phyloP scores from a whole-genome alignment of 2,113 vertebrate genomes.

The Bubo scandiacus region DNA sequence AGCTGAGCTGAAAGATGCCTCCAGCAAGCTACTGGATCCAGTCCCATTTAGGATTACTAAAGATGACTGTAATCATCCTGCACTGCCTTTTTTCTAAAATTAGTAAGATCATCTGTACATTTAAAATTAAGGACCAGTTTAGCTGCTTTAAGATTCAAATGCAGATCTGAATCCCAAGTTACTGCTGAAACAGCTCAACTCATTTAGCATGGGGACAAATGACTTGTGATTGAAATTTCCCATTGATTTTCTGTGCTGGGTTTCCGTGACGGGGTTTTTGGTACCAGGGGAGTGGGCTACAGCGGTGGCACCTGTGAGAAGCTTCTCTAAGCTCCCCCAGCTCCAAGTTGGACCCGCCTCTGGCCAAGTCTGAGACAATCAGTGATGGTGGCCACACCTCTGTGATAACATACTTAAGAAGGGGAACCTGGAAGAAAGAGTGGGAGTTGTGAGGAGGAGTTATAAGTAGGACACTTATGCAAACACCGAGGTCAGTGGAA shows the following conservation, averaged over 20 bases:
- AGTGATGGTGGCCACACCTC: too few relatives aligned
- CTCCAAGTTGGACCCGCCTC: too few relatives aligned
- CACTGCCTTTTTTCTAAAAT: background rate
- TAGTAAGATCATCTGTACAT: background rate
- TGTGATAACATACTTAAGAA: too few relatives aligned
- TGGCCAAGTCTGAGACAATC: too few relatives aligned
- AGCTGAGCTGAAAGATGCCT: background rate
- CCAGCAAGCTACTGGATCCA: background rate
- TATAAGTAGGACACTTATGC: too few relatives aligned
- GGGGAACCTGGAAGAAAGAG: too few relatives aligned
- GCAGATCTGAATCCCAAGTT: background rate
- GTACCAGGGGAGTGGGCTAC: too few relatives aligned
- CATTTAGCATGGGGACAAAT: background rate
- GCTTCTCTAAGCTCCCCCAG: too few relatives aligned
- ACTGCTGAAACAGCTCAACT: background rate
- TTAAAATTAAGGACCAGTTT: background rate
- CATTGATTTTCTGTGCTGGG: background rate
- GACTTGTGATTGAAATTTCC: background rate
- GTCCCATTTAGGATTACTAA: background rate
- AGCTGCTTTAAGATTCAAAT: background rate
- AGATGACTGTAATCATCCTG: background rate
- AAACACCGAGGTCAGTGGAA: too few relatives aligned
- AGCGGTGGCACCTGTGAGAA: too few relatives aligned
- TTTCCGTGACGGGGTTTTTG: too few relatives aligned
- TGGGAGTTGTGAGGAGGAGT: too few relatives aligned